Evolutionary conservation across 2,888 invertebrate genomes (phyloP).

Genomic region (Syrphus vitripennis): DNA sequence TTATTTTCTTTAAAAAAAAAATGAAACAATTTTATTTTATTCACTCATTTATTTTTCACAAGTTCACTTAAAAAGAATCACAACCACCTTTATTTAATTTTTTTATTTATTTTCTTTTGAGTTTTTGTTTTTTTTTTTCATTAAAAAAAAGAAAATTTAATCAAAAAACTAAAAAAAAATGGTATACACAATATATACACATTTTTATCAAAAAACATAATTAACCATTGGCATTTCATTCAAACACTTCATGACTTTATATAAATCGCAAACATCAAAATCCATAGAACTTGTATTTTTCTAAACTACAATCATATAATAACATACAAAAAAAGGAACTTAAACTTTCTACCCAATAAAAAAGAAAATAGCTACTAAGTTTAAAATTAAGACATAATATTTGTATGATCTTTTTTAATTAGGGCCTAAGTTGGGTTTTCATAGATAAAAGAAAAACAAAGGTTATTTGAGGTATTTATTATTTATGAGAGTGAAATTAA

Average conservation of each 20-base stretch:
- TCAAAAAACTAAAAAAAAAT: slow-evolving; percentile 59
- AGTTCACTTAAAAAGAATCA: slow-evolving; percentile 43
- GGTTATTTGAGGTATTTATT: background rate
- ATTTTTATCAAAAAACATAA: slow-evolving; percentile 49
- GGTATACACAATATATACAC: slow-evolving; percentile 56
- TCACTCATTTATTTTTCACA: slow-evolving; percentile 26
- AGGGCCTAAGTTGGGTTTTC: background rate
- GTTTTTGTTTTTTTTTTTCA: background rate
- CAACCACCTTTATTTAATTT: slow-evolving; percentile 2
- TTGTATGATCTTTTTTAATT: background rate
- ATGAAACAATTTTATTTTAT: background rate
- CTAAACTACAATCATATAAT: slow-evolving; percentile 23
- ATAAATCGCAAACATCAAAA: slow-evolving; percentile 58
- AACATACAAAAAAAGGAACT: background rate
- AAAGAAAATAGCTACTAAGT: slow-evolving; percentile 30
- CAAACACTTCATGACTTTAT: slow-evolving; percentile 59
- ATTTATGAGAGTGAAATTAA: background rate
- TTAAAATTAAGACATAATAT: background rate
- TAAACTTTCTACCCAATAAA: slow-evolving; percentile 16
- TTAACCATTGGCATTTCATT: slow-evolving; percentile 60
- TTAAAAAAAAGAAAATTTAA: slow-evolving; percentile 28
- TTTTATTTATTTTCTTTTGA: background rate
- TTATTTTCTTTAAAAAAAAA: background rate
- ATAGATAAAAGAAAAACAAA: background rate
- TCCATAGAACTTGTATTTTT: slow-evolving; percentile 13